Percentiles rank a stretch among this genome's conserved stretches.
These are phyloP conservation scores for Trichopria drosophilae DNA, from an alignment of 2,888 invertebrate genomes.

Conservation along the genomic window DNA sequence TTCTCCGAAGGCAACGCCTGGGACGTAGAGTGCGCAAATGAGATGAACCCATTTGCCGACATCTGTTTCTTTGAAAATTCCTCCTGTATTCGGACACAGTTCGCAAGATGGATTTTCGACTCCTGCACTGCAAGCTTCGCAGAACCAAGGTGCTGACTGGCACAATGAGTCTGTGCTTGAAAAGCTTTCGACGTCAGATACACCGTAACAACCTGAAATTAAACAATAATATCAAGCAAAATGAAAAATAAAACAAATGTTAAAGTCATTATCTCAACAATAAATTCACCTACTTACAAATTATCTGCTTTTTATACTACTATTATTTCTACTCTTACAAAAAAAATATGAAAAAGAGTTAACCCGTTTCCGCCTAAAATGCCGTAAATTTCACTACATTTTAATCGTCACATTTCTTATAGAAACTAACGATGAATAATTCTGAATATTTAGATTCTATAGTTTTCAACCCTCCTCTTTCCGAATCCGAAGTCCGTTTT, in stretches of 20 bases:
- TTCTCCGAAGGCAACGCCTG: slow-evolving; percentile 96
- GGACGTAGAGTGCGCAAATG: slow-evolving; percentile 95
- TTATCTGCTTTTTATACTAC: too few relatives aligned
- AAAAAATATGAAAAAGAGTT: too few relatives aligned
- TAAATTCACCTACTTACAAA: too few relatives aligned
- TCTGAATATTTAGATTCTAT: too few relatives aligned
- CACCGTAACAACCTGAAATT: slow-evolving; percentile 82
- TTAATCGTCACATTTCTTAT: too few relatives aligned
- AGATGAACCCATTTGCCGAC: slow-evolving; percentile 98
- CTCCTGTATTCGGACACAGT: slow-evolving; percentile 90
- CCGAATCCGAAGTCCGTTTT: too few relatives aligned
- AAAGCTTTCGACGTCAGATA: slow-evolving; percentile 87
- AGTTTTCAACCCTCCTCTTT: too few relatives aligned
- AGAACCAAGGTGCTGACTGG: slow-evolving; percentile 99
- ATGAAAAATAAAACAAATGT: background rate
- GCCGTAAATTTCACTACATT: too few relatives aligned
- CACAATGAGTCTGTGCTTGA: slow-evolving; percentile 92
- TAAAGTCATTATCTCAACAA: too few relatives aligned
- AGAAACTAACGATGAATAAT: too few relatives aligned
- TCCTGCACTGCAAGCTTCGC: slow-evolving; percentile 95
- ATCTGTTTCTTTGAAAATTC: slow-evolving; percentile 94
- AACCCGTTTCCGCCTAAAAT: too few relatives aligned
- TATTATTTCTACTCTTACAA: too few relatives aligned
- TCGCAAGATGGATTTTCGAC: slow-evolving; percentile 88
- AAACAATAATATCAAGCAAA: slow-evolving; percentile 1